Evolutionary conservation across 2,797 vertebrate genomes (phyloP).

Genomic region (Propithecus perrieri): DNA sequence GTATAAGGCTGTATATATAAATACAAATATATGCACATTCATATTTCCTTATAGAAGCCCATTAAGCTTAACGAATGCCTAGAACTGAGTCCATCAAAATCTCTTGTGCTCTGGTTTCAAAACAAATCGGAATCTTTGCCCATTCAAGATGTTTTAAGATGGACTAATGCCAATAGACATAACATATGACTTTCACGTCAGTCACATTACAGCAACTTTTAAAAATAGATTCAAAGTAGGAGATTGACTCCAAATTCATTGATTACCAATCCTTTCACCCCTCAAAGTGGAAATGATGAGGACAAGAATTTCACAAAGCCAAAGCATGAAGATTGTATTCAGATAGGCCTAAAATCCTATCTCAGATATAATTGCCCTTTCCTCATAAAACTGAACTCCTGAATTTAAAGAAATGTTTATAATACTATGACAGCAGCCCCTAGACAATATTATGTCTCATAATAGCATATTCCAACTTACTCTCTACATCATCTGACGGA

Average conservation of each 20-base stretch:
- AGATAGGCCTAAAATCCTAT: neutral
- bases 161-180: neutral
- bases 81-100: neutral
- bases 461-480: neutral
- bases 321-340: neutral
- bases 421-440: constrained; percentile 1
- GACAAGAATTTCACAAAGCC: neutral
- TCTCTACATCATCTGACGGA: neutral
- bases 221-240: neutral
- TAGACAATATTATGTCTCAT: neutral
- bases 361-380: neutral
- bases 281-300: neutral
- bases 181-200: neutral
- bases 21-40: neutral
- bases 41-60: neutral
- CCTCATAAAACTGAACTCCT: neutral
- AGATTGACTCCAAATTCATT: neutral
- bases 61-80: neutral
- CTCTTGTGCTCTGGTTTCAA: neutral
- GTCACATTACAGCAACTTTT: neutral
- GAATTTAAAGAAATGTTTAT: constrained; percentile 14
- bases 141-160: neutral
- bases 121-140: neutral
- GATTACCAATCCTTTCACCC: neutral
- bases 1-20: neutral